These are phyloP conservation scores for Platerodrilus igneus DNA, from an alignment of 2,888 invertebrate genomes.

Conservation along the genomic window DNA sequence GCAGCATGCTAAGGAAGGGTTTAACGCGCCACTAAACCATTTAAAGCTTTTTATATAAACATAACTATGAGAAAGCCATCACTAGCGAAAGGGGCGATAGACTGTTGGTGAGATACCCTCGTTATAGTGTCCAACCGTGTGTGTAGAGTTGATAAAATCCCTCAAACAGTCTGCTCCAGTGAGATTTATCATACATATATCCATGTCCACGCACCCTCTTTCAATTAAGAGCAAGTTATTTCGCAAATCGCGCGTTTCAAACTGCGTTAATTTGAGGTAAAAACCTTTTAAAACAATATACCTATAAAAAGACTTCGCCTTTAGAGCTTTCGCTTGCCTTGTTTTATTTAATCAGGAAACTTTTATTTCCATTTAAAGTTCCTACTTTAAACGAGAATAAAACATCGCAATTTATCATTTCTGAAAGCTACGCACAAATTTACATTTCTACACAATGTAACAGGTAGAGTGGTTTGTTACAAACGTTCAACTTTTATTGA, in stretches of 20 bases:
- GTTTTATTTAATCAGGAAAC: constrained; percentile 19
- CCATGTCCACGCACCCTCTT: constrained; percentile 27
- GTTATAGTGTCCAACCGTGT: constrained; percentile 26
- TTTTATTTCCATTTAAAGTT: constrained; percentile 20
- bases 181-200: constrained; percentile 32
- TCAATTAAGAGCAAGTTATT: constrained; percentile 31
- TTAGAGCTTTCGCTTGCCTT: constrained; percentile 18
- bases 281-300: constrained; percentile 13
- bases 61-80: constrained; percentile 19
- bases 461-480: too few species aligned
- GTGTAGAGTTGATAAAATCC: constrained; percentile 32
- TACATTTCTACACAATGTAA: too few species aligned
- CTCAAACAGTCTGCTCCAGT: constrained; percentile 26
- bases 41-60: too few species aligned
- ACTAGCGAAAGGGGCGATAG: constrained; percentile 13
- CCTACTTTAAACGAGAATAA: constrained; percentile 14
- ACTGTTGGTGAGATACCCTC: constrained; percentile 20
- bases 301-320: constrained; percentile 15
- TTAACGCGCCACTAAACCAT: too few species aligned
- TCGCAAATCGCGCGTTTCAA: constrained; percentile 18
- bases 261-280: constrained; percentile 19
- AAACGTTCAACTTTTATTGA: too few species aligned
- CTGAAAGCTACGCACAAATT: too few species aligned
- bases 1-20: too few species aligned
- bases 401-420: constrained; percentile 17